phyloP scores from a whole-genome alignment of 2,797 vertebrate genomes.

The Sebastolobus altivelis region DNA sequence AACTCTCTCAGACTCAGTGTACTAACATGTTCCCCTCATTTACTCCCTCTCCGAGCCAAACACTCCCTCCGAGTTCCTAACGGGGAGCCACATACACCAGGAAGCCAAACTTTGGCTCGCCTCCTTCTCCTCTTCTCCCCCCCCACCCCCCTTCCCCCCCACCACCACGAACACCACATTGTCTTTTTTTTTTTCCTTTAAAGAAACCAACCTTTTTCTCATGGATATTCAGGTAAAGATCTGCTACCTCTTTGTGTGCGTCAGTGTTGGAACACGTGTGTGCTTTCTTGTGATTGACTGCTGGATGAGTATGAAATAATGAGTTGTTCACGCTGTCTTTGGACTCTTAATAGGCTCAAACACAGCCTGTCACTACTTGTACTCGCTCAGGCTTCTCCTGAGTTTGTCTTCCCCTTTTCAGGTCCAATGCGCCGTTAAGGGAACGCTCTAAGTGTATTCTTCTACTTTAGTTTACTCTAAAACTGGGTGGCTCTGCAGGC shows the following conservation, averaged over 20 bases:
- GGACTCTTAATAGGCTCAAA: slow-evolving; percentile 63
- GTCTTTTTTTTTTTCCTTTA: slow-evolving; percentile 21
- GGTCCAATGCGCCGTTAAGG: slow-evolving; percentile 7
- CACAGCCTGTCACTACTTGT: slow-evolving; percentile 71
- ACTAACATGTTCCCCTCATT: slow-evolving; percentile 93
- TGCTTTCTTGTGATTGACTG: slow-evolving; percentile 61
- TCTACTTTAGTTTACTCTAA: slow-evolving; percentile 5
- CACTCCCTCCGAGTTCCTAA: slow-evolving; percentile 77
- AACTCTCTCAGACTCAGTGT: slow-evolving; percentile 91
- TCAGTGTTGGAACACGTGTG: slow-evolving; percentile 23
- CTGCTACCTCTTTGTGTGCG: slow-evolving; percentile 15
- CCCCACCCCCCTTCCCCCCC: background rate
- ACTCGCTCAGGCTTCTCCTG: slow-evolving; percentile 32
- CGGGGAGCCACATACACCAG: slow-evolving; percentile 56
- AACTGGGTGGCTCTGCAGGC: background rate
- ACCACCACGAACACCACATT: slow-evolving; percentile 21
- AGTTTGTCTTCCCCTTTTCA: slow-evolving; percentile 44
- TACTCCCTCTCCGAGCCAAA: slow-evolving; percentile 87
- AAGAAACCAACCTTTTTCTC: slow-evolving; percentile 49
- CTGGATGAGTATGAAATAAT: slow-evolving; percentile 68
- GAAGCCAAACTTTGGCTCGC: slow-evolving; percentile 60
- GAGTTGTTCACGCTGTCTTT: slow-evolving; percentile 67
- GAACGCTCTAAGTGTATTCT: background rate
- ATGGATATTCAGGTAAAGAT: slow-evolving; percentile 80
- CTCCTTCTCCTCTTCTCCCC: background rate